phyloP scores from a whole-genome alignment of 2,888 invertebrate genomes.

The Nephrotoma guestfalica region DNA sequence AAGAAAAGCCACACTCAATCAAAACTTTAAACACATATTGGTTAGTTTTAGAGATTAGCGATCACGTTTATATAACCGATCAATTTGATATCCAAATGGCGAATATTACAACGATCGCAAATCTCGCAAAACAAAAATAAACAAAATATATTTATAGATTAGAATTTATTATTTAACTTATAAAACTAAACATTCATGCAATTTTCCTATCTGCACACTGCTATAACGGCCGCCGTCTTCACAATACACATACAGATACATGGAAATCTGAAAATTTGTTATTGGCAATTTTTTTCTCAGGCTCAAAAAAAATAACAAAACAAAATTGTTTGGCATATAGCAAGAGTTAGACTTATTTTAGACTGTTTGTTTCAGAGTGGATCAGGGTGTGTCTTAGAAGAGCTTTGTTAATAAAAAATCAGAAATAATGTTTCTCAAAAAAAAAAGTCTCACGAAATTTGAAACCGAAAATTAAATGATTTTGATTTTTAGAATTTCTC shows the following conservation, averaged over 20 bases:
- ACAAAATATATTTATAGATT: neutral
- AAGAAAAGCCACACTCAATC: slow-evolving; percentile 2
- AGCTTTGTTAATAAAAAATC: neutral
- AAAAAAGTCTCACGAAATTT: neutral
- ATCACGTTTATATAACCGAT: slow-evolving; percentile 10
- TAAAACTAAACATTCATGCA: neutral
- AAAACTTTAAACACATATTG: neutral
- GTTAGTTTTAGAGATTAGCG: slow-evolving; percentile 1
- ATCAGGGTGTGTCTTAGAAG: neutral
- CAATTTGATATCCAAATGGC: neutral
- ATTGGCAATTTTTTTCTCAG: neutral
- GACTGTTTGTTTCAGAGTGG: neutral
- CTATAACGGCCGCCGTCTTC: neutral
- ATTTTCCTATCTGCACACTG: neutral
- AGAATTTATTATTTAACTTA: neutral
- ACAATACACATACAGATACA: neutral
- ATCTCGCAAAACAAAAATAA: slow-evolving; percentile 10
- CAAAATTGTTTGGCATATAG: neutral
- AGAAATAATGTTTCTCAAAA: neutral
- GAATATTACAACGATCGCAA: neutral
- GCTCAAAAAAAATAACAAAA: neutral
- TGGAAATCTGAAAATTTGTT: neutral
- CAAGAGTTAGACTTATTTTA: neutral
- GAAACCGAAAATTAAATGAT: neutral
- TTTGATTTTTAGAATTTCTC: neutral